Evolutionary conservation across 2,797 vertebrate genomes (phyloP).

Genomic region (Acanthiza pusilla): DNA sequence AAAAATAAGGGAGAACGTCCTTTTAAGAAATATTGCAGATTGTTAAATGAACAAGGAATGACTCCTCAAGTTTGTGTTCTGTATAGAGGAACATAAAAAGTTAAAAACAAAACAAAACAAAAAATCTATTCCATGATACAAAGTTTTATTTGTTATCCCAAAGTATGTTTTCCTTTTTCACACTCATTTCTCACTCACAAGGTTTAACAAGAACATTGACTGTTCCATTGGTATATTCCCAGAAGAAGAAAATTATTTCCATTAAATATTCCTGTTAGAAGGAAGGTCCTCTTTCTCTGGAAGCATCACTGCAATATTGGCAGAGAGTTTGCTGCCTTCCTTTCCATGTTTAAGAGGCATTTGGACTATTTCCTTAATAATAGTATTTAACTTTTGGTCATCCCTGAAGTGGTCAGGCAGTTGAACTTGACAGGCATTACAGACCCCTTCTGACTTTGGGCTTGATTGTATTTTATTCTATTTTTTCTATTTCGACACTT

Average conservation of each 20-base stretch:
- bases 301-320: not conserved
- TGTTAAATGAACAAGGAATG: not conserved
- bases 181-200: not conserved
- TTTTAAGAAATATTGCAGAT: not conserved
- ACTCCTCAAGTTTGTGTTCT: not conserved
- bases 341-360: not conserved
- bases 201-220: not conserved
- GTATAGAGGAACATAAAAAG: not conserved
- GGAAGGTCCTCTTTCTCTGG: not conserved
- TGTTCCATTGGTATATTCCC: not conserved
- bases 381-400: not conserved
- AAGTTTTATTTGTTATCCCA: not conserved
- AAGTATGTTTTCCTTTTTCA: not conserved
- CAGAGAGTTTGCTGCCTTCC: not conserved
- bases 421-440: not conserved
- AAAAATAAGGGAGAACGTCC: not conserved
- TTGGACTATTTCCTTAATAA: not conserved
- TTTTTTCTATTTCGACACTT: not conserved
- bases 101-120: too few relatives aligned
- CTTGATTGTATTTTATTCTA: accelerated
- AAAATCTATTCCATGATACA: too few relatives aligned
- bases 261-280: not conserved
- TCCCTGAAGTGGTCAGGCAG: not conserved
- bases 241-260: not conserved
- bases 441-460: not conserved